Percentiles rank a stretch among this genome's conserved stretches.
Evolutionary conservation across 64 coral and sea anemone genomes (phyloP).

Genomic region (Cladopsammia gracilis): DNA sequence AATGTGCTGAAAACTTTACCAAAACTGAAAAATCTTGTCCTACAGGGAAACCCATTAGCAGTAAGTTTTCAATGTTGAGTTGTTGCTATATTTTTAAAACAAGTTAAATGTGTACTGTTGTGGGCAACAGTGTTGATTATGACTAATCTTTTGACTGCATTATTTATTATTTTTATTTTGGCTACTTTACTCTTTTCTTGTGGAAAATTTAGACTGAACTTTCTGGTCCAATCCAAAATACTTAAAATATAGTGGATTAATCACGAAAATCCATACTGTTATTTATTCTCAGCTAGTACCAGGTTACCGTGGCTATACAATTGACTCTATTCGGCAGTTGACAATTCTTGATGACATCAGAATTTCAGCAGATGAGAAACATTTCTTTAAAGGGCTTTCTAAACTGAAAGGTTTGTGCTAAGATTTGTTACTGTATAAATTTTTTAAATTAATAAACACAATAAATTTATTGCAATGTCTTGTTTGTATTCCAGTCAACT

Average conservation of each 20-base stretch:
- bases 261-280: not conserved
- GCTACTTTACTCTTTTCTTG: too few species aligned
- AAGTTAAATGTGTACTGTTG: too few species aligned
- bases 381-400: constrained; percentile 92
- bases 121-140: too few species aligned
- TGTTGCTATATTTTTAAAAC: not conserved
- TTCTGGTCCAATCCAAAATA: too few species aligned
- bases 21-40: constrained; percentile 85
- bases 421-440: too few species aligned
- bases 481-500: not conserved
- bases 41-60: constrained; percentile 92
- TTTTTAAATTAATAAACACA: too few species aligned
- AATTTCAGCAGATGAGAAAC: constrained; percentile 98
- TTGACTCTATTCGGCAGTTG: constrained; percentile 89
- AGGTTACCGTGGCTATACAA: constrained; percentile 90
- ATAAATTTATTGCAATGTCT: too few species aligned
- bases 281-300: constrained; percentile 72
- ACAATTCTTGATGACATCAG: constrained; percentile 94
- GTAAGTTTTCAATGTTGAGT: constrained; percentile 51
- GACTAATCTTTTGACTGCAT: too few species aligned
- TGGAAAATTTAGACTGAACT: too few species aligned
- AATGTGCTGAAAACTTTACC: constrained; percentile 84
- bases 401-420: constrained; percentile 85
- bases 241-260: too few species aligned
- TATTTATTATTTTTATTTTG: too few species aligned